Evolutionary conservation across 2,113 vertebrate genomes (phyloP).

Genomic region (Hypomesus transpacificus): DNA sequence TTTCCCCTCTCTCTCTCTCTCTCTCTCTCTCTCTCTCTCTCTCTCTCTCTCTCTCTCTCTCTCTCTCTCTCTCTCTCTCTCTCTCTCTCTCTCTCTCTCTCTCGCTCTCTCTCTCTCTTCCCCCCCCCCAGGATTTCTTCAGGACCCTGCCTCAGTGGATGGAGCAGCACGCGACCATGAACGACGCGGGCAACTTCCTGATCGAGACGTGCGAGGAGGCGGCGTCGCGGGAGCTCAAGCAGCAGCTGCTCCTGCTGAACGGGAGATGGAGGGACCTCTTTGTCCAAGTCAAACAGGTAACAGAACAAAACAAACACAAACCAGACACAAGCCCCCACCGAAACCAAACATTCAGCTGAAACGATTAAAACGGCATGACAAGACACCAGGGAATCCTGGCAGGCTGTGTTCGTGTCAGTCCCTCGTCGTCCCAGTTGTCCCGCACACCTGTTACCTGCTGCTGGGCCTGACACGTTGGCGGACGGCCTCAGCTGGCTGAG

Average conservation of each 20-base stretch:
- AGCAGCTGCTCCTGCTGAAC: conserved; percentile 86
- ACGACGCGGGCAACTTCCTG: conserved; percentile 95
- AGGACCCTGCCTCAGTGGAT: conserved; percentile 79
- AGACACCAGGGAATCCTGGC: too few species aligned
- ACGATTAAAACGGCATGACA: too few species aligned
- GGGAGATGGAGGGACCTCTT: conserved; percentile 71
- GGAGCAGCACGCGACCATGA: conserved; percentile 94
- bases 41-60: conserved; percentile 38
- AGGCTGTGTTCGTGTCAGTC: too few species aligned
- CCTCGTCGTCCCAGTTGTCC: too few species aligned
- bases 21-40: conserved; percentile 44
- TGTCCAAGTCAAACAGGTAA: conserved; percentile 90
- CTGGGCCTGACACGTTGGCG: too few species aligned
- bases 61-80: conserved; percentile 43
- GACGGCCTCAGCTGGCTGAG: too few species aligned
- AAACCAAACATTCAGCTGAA: neutral
- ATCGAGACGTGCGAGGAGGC: conserved; percentile 94
- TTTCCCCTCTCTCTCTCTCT: conserved; percentile 33
- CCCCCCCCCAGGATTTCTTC: conserved; percentile 72
- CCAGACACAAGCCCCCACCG: neutral
- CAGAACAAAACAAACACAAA: neutral
- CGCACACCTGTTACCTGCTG: too few species aligned
- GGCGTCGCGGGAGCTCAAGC: conserved; percentile 92
- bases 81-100: conserved; percentile 17
- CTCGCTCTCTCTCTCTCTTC: conserved; percentile 16